Evolutionary conservation across 92 coral and sea anemone genomes (phyloP).

Genomic region (Phymanthus crucifer): DNA sequence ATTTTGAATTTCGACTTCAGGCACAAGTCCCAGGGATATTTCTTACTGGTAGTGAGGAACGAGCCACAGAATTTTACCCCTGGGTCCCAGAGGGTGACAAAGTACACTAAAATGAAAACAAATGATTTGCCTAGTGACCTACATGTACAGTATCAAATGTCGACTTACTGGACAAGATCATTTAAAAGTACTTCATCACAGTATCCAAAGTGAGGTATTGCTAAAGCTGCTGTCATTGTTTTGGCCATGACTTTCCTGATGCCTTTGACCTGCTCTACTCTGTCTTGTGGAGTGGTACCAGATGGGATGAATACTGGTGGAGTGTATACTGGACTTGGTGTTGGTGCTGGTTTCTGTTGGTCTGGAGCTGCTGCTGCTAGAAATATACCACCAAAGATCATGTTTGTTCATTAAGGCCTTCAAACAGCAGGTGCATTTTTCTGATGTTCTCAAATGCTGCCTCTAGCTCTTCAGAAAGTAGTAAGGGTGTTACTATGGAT

Average conservation of each 20-base stretch:
- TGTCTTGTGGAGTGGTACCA: constrained; percentile 65
- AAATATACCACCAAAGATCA: neutral
- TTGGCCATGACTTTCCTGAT: constrained; percentile 86
- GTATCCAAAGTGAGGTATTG: constrained; percentile 92
- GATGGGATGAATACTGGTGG: constrained; percentile 62
- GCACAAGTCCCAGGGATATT: too few species aligned
- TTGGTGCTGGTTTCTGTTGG: constrained; percentile 36
- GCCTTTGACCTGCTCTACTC: constrained; percentile 82
- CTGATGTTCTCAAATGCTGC: too few species aligned
- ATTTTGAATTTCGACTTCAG: too few species aligned
- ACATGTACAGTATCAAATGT: neutral
- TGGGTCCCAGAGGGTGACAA: too few species aligned
- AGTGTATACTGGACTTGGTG: constrained; percentile 47
- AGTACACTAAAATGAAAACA: too few species aligned
- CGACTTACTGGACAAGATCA: constrained; percentile 77
- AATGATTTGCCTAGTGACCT: too few species aligned
- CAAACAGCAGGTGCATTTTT: too few species aligned
- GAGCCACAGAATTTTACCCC: too few species aligned
- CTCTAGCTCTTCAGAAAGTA: too few species aligned
- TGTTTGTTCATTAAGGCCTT: too few species aligned
- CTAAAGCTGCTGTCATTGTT: constrained; percentile 80
- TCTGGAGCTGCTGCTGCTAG: constrained; percentile 5
- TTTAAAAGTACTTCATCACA: constrained; percentile 89
- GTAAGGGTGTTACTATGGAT: too few species aligned
- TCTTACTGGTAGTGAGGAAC: too few species aligned